Evolutionary conservation across 2,888 invertebrate genomes (phyloP).

Genomic region (Dione juno): DNA sequence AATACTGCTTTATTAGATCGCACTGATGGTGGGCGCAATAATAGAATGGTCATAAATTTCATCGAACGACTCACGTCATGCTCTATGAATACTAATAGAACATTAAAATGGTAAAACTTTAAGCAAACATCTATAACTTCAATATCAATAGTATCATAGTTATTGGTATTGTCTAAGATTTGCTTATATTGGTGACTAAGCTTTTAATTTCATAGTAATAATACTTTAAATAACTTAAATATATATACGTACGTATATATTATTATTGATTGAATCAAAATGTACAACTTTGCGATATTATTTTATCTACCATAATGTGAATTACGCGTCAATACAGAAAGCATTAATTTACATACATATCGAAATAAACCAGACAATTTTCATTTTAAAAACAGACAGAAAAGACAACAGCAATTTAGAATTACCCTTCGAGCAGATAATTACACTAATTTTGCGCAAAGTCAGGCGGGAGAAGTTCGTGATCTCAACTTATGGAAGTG

Average conservation of each 20-base stretch:
- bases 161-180: not conserved
- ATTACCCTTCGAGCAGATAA: slow-evolving; percentile 41
- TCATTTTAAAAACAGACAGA: too few relatives aligned
- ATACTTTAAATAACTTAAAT: not conserved
- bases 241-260: too few relatives aligned
- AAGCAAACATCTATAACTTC: not conserved
- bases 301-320: not conserved
- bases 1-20: slow-evolving; percentile 55
- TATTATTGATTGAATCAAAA: too few relatives aligned
- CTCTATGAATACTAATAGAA: slow-evolving; percentile 35
- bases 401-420: slow-evolving; percentile 40
- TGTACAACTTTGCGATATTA: too few relatives aligned
- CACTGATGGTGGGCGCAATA: slow-evolving; percentile 45
- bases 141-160: not conserved
- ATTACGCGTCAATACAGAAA: not conserved
- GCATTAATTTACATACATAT: slow-evolving; percentile 2
- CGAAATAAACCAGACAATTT: slow-evolving; percentile 16
- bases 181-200: not conserved
- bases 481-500: slow-evolving; percentile 35
- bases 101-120: slow-evolving; percentile 1
- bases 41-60: slow-evolving; percentile 60
- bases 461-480: slow-evolving; percentile 34
- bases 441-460: slow-evolving; percentile 44
- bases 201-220: not conserved
- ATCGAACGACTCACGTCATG: slow-evolving; percentile 50